phyloP scores from a whole-genome alignment of 1,140 invertebrate species.

The Drosophila dunni region DNA sequence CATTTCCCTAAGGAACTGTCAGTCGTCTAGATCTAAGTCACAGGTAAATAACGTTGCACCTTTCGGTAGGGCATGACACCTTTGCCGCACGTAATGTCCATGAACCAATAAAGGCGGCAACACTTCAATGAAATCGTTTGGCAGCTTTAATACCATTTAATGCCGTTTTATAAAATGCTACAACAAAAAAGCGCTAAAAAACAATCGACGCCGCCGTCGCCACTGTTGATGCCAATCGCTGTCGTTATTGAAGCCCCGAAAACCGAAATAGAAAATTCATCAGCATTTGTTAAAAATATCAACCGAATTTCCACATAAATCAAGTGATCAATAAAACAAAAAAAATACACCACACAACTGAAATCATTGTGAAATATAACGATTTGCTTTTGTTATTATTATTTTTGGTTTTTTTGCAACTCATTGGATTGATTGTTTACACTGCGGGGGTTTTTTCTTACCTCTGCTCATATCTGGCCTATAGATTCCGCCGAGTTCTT shows the following conservation, averaged over 20 bases:
- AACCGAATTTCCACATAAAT: conserved; percentile 64
- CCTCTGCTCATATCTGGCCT: background rate
- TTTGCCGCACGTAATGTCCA: background rate
- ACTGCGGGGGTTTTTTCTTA: conserved; percentile 23
- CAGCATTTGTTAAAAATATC: conserved; percentile 69
- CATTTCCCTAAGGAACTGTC: conserved; percentile 35
- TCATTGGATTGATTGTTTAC: conserved; percentile 51
- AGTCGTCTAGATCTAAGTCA: conserved; percentile 25
- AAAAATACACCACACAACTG: background rate
- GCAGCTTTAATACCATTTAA: conserved; percentile 70
- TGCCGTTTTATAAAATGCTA: conserved; percentile 63
- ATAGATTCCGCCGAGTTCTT: background rate
- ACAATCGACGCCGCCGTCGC: conserved; percentile 29
- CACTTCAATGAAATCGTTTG: conserved; percentile 64
- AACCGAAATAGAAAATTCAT: conserved; percentile 72
- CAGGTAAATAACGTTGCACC: conserved; percentile 13
- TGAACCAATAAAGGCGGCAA: conserved; percentile 39
- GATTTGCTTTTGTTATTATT: conserved; percentile 20
- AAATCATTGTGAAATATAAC: conserved; percentile 55
- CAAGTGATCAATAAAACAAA: conserved; percentile 63
- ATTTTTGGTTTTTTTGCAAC: conserved; percentile 30
- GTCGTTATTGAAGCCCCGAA: conserved; percentile 27
- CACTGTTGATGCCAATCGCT: conserved; percentile 29
- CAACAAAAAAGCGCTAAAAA: conserved; percentile 4
- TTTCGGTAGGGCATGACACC: conserved; percentile 3